Conservation (phyloP, 2,888 invertebrate species). For the Drosophila affinis region DNA sequence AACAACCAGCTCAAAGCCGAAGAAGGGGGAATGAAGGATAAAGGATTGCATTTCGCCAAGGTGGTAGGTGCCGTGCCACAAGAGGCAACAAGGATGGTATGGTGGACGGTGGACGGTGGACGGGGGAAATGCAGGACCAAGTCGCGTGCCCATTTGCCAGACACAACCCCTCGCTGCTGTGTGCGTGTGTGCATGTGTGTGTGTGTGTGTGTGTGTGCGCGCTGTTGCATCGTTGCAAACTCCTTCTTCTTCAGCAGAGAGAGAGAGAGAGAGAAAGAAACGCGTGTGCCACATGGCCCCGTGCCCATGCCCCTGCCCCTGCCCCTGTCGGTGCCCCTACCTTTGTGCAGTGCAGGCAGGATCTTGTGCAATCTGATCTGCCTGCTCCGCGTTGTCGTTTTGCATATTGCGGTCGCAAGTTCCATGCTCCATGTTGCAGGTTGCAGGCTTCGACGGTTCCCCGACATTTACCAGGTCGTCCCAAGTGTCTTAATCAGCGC, state of each 20-base stretch:
- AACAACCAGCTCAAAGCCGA: neutral
- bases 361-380: slow-evolving; percentile 67
- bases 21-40: slow-evolving; percentile 17
- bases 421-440: neutral
- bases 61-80: neutral
- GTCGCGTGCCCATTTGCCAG: slow-evolving; percentile 25
- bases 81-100: neutral
- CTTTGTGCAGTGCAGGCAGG: slow-evolving; percentile 50
- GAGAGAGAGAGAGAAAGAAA: neutral
- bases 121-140: slow-evolving; percentile 1
- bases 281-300: neutral
- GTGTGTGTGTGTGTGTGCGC: neutral
- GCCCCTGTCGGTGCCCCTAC: neutral
- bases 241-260: neutral
- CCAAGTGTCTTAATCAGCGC: slow-evolving; percentile 67
- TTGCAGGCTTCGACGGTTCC: neutral
- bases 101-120: neutral
- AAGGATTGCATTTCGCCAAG: slow-evolving; percentile 42
- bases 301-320: neutral
- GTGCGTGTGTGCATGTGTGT: no score
- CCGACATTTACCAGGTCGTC: slow-evolving; percentile 3
- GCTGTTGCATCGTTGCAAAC: slow-evolving; percentile 25
- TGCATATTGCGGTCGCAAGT: slow-evolving; percentile 2
- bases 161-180: neutral
- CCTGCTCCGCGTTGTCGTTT: neutral